phyloP scores from a whole-genome alignment of 2,797 vertebrate genomes.

The Pygocentrus nattereri region DNA sequence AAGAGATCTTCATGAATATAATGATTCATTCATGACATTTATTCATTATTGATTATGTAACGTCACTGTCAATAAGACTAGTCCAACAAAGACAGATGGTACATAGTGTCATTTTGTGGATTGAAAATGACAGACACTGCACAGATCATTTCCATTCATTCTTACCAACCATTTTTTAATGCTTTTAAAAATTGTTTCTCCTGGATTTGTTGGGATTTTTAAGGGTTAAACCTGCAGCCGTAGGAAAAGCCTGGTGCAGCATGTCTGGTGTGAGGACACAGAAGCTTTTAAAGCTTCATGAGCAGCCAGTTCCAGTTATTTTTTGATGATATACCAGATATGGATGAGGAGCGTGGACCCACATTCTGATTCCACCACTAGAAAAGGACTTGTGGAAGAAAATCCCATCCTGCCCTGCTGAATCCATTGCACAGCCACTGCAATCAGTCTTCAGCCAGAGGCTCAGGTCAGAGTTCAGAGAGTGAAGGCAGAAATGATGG shows the following conservation, averaged over 20 bases:
- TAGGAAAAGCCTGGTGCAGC: not conserved
- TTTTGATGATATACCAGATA: constrained; percentile 22
- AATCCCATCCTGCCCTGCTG: constrained; percentile 6
- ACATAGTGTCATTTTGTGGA: not conserved
- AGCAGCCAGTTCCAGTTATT: constrained; percentile 28
- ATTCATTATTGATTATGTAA: not conserved
- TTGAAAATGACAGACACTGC: constrained; percentile 4
- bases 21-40: not conserved
- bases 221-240: not conserved
- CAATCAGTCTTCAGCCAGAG: not conserved
- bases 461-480: constrained; percentile 5
- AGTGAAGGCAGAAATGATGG: not conserved
- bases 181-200: not conserved
- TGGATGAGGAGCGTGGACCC: not conserved
- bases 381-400: constrained; percentile 25
- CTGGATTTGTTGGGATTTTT: constrained; percentile 4
- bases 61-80: not conserved
- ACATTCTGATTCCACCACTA: constrained; percentile 35
- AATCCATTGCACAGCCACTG: constrained; percentile 1
- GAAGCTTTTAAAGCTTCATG: constrained; percentile 20
- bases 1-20: not conserved
- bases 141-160: constrained; percentile 20
- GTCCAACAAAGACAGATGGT: not conserved
- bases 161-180: not conserved
- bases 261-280: constrained; percentile 13